phyloP scores from a whole-genome alignment of 2,888 invertebrate genomes.

The Schizotus pectinicornis region DNA sequence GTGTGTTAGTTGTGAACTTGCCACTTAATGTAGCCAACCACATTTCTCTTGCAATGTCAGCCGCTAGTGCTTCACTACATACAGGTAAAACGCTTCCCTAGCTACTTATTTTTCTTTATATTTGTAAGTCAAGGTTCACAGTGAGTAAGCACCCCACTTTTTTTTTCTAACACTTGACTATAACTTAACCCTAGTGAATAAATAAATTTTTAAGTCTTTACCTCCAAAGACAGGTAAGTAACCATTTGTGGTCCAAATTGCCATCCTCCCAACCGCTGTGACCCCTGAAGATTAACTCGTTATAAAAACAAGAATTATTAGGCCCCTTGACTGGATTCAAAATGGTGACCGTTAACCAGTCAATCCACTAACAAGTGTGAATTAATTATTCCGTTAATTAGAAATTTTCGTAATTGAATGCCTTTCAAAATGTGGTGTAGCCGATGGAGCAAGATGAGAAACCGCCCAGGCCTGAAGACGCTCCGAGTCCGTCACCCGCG shows the following conservation, averaged over 20 bases:
- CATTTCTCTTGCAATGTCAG: conserved; percentile 50
- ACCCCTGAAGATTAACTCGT: neutral
- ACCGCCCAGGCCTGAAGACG: conserved; percentile 26
- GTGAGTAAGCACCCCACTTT: neutral
- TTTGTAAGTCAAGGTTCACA: neutral
- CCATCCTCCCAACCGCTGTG: too few relatives aligned
- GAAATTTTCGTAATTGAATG: neutral
- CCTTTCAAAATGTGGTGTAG: conserved; percentile 21
- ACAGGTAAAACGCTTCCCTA: conserved; percentile 50
- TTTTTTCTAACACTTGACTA: neutral
- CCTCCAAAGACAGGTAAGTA: neutral
- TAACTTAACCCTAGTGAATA: too few relatives aligned
- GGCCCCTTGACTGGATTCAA: too few relatives aligned
- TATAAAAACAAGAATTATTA: too few relatives aligned
- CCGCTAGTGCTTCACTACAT: conserved; percentile 56
- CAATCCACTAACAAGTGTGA: neutral
- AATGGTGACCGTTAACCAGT: neutral
- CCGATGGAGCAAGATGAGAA: conserved; percentile 40
- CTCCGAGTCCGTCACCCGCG: conserved; percentile 10
- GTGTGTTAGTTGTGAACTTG: conserved; percentile 1
- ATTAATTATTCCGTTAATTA: neutral
- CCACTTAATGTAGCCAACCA: conserved; percentile 25
- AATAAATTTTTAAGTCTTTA: too few relatives aligned
- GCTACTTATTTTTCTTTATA: neutral
- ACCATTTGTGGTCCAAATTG: too few relatives aligned